phyloP scores from a whole-genome alignment of 53 echinoderm and acorn worm species.

The Henricia sp. region DNA sequence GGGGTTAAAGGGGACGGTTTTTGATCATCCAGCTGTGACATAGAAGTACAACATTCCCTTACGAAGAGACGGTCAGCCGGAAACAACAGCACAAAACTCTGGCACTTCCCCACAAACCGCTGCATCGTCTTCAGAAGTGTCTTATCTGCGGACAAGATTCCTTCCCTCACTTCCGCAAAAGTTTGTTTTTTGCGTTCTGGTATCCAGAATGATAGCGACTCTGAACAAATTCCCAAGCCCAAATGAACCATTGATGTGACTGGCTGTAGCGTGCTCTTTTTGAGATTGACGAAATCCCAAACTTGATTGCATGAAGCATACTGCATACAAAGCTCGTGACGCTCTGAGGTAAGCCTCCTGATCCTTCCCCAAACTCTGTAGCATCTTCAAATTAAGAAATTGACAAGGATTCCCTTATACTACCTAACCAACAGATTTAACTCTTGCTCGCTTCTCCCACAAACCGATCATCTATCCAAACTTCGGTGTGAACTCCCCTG shows the following conservation, averaged over 20 bases:
- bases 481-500: too few species aligned
- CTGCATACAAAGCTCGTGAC: neutral
- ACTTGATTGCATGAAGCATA: conserved; percentile 18
- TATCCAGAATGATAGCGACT: conserved; percentile 8
- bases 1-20: neutral
- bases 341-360: conserved; percentile 20
- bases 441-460: neutral
- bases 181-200: neutral
- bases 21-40: conserved; percentile 1
- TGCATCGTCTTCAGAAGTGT: conserved; percentile 10
- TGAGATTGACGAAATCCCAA: conserved; percentile 31
- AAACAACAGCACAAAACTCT: conserved; percentile 25
- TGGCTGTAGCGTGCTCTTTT: conserved; percentile 24
- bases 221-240: conserved; percentile 12
- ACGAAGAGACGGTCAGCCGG: conserved; percentile 30
- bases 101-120: conserved; percentile 25
- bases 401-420: neutral
- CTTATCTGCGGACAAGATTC: neutral
- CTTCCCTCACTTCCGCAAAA: conserved; percentile 10
- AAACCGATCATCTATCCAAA: too few species aligned
- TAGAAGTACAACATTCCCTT: conserved; percentile 18
- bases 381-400: neutral
- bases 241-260: conserved; percentile 23
- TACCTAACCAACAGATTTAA: neutral
- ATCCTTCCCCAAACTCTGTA: neutral